Percentiles rank a stretch among this genome's conserved stretches.
Evolutionary conservation across 2,888 invertebrate species (phyloP).

Genomic region (Drosophila formosana): DNA sequence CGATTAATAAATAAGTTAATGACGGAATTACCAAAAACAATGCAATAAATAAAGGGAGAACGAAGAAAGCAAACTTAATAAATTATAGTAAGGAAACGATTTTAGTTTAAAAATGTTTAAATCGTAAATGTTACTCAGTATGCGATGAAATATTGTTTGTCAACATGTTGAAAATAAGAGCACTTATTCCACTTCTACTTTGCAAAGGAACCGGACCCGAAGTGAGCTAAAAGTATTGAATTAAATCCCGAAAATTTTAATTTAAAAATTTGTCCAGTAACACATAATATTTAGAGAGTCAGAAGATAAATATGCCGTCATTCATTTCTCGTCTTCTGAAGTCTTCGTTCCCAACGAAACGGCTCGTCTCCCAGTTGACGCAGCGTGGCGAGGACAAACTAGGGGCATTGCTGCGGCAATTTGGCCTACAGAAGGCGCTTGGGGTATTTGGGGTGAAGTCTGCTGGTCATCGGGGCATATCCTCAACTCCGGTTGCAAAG

Average conservation of each 20-base stretch:
- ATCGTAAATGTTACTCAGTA: neutral
- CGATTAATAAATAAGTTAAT: constrained; percentile 42
- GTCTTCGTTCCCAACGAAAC: constrained; percentile 51
- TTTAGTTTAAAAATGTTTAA: neutral
- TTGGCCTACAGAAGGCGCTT: constrained; percentile 44
- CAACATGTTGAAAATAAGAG: neutral
- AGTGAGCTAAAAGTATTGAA: constrained; percentile 1
- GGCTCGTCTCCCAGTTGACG: constrained; percentile 65
- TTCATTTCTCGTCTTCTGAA: constrained; percentile 57
- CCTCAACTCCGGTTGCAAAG: constrained; percentile 43
- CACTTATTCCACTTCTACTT: constrained; percentile 18
- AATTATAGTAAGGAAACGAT: constrained; percentile 2
- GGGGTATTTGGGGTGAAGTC: constrained; percentile 18
- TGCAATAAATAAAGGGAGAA: constrained; percentile 19
- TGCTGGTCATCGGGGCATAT: constrained; percentile 44
- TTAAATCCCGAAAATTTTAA: constrained; percentile 3
- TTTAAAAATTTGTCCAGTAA: constrained; percentile 1
- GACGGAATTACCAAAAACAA: neutral
- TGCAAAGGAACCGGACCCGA: constrained; percentile 16
- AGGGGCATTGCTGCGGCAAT: constrained; percentile 31
- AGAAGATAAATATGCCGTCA: constrained; percentile 49
- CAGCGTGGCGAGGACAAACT: constrained; percentile 57
- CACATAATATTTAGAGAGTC: constrained; percentile 2
- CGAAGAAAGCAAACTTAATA: constrained; percentile 18
- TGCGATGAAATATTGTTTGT: neutral